These are phyloP conservation scores for Cydia fagiglandana DNA, from an alignment of 1,140 invertebrate species.

Conservation along the genomic window DNA sequence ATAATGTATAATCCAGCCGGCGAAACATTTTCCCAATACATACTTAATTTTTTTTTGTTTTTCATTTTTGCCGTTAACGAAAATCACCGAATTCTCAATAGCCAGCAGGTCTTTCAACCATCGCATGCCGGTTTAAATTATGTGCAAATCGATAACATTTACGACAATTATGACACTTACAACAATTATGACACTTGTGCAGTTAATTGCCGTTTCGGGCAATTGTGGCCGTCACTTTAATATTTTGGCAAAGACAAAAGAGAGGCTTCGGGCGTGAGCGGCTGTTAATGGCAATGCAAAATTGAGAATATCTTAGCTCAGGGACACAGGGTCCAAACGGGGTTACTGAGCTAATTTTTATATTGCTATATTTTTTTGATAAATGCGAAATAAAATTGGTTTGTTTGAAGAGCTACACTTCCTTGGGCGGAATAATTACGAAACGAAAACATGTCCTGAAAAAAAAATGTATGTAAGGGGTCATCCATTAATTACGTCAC, in stretches of 20 bases:
- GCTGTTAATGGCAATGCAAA: not conserved
- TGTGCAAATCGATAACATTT: not conserved
- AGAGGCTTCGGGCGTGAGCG: constrained; percentile 20
- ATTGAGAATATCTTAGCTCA: too few species aligned
- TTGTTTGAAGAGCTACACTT: too few species aligned
- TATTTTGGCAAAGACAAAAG: constrained; percentile 47
- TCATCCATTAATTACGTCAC: too few species aligned
- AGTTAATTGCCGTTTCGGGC: constrained; percentile 46
- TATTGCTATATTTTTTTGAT: too few species aligned
- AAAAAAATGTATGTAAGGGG: too few species aligned
- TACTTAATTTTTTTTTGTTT: not conserved
- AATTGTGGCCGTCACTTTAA: not conserved
- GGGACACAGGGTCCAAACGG: too few species aligned
- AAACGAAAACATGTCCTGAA: too few species aligned
- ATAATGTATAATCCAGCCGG: too few species aligned
- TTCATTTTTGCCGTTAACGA: not conserved
- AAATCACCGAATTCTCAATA: not conserved
- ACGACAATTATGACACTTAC: constrained; percentile 2
- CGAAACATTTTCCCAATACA: not conserved
- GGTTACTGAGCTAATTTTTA: too few species aligned
- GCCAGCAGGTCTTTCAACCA: constrained; percentile 16
- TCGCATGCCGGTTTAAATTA: constrained; percentile 2
- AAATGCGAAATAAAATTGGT: too few species aligned
- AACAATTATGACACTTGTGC: constrained; percentile 11
- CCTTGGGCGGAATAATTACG: too few species aligned